These are phyloP conservation scores for Porites rus DNA, from an alignment of 92 coral and sea anemone genomes.

Conservation along the genomic window DNA sequence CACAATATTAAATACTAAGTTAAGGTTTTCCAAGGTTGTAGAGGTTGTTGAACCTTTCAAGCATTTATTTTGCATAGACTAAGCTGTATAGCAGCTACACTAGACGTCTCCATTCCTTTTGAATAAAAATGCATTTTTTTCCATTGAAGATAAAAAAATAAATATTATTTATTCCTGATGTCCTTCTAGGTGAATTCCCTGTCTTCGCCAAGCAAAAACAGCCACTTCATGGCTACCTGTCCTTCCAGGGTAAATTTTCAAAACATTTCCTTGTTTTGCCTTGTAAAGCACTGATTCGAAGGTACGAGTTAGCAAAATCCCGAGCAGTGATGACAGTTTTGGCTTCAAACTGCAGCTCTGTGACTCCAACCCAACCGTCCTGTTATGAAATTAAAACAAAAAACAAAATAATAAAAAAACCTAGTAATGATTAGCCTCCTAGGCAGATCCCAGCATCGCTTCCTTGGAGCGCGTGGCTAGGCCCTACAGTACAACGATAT, in stretches of 20 bases:
- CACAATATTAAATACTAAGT: no score
- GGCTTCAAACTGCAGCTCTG: slow-evolving; percentile 85
- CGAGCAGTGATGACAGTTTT: slow-evolving; percentile 81
- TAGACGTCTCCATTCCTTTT: not conserved
- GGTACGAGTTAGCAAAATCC: slow-evolving; percentile 92
- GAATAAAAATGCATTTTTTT: no score
- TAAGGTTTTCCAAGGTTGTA: no score
- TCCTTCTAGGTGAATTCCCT: not conserved
- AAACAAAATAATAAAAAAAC: not conserved
- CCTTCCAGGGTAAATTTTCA: slow-evolving; percentile 36
- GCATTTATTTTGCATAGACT: no score
- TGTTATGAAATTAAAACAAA: not conserved
- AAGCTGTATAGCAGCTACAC: no score
- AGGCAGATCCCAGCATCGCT: no score
- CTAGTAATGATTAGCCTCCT: no score
- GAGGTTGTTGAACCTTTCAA: no score
- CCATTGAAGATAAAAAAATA: no score
- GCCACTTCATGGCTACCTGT: slow-evolving; percentile 22
- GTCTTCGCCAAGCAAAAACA: not conserved
- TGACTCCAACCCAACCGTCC: slow-evolving; percentile 96
- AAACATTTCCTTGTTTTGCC: slow-evolving; percentile 4
- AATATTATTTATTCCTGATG: not conserved
- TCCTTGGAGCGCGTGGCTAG: no score
- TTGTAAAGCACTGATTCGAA: slow-evolving; percentile 32
- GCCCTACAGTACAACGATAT: no score